Evolutionary conservation across 2,888 invertebrate species (phyloP), one percentile per base, ranked within the genome.

Genomic region (Pycnomerus fuliginosus): DNA sequence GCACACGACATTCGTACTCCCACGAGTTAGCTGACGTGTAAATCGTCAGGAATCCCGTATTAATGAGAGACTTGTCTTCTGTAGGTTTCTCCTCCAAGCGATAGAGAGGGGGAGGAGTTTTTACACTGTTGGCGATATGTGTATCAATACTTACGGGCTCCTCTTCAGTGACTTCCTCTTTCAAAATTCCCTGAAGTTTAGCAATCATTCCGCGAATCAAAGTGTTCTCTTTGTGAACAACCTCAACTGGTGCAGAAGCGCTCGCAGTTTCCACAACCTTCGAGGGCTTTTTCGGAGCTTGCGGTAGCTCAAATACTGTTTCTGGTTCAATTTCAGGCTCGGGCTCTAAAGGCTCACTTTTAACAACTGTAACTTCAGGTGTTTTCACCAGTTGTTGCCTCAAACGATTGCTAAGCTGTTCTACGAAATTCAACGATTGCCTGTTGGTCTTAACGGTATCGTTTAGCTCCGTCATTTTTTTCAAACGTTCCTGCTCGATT

Each of bases 381-480:
- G 34, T 20, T 24, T 28, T 20, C 25, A 31, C 15, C 16, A 38
- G 25, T 14, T 60, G 59, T 17, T 50, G 55, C 16, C 48, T 56
- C 28, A 65, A 42, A 23, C 64, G 50, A 33, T 52, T 57, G 28
- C 65, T 64, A 7, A 68, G 51, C 40, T 63, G 59, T 17, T 67
- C 64, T 4, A 64, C 55, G 37, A 68, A 68, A 43, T 65, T 63
- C 16, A 64, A 48, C 1, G 62, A 60, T 1, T 60, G 52, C 29
- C 71, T 59, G 11, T 57, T 59, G 2, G 56, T 55, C 25, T 62
- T 62, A 11, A 69, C 57, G 2, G 58, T 59, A 51, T 66, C 61
- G 41, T 63, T 67, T 3, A 78, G 68, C 50, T 77, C 76, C 25
- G 75, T 71, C 77, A 78, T 78, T 44, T 70, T 74, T 38, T 72